A percentile compares a stretch with the other conserved stretches of the same genome.
phyloP scores from a whole-genome alignment of 2,113 vertebrate genomes.

The Myodes glareolus region DNA sequence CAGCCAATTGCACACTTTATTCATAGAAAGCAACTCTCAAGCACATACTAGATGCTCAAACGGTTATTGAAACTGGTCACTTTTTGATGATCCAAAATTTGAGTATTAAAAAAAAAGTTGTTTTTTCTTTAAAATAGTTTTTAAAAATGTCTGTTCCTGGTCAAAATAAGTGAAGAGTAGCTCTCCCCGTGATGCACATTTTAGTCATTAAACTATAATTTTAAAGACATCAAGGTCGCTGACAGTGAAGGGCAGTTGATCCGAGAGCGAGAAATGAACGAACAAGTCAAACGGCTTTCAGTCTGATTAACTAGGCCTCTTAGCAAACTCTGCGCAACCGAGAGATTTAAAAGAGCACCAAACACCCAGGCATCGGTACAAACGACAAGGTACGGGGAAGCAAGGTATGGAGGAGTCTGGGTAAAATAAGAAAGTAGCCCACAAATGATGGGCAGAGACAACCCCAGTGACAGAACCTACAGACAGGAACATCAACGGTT shows the following conservation, averaged over 20 bases:
- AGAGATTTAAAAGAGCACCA: background rate
- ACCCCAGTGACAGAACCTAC: rapidly evolving
- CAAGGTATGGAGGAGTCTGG: background rate
- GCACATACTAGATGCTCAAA: background rate
- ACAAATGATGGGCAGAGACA: background rate
- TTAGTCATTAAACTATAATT: background rate
- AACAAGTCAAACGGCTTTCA: background rate
- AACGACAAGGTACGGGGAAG: background rate
- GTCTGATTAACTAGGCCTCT: background rate
- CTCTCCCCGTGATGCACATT: too few species aligned
- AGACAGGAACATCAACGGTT: rapidly evolving
- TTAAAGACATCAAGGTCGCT: background rate
- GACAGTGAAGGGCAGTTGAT: background rate
- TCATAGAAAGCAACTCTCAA: too few species aligned
- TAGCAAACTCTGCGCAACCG: background rate
- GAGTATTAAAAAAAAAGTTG: background rate
- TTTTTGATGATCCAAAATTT: background rate
- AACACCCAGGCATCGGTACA: background rate
- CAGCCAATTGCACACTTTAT: rapidly evolving
- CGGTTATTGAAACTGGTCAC: rapidly evolving
- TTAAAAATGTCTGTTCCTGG: background rate
- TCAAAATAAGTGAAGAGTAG: background rate
- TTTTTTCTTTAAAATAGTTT: background rate
- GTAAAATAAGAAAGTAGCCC: background rate
- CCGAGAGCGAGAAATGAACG: background rate